phyloP scores from a whole-genome alignment of 2,888 invertebrate species.

The Portevinia maculata region DNA sequence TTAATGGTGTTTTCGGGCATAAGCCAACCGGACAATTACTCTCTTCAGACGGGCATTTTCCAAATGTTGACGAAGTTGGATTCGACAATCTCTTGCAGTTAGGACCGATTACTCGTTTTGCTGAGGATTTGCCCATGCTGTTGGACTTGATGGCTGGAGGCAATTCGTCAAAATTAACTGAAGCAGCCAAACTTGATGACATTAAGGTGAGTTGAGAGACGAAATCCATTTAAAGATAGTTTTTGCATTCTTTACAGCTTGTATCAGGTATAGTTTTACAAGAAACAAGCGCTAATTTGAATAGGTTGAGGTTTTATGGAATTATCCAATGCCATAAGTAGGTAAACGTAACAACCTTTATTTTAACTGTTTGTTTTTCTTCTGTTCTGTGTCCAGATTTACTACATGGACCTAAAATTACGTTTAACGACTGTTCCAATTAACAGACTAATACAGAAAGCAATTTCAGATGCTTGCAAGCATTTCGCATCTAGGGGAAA shows the following conservation, averaged over 20 bases:
- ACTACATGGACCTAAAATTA: constrained; percentile 34
- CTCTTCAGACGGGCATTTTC: constrained; percentile 86
- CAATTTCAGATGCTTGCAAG: constrained; percentile 40
- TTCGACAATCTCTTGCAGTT: constrained; percentile 84
- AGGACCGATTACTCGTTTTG: constrained; percentile 91
- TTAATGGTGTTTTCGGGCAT: constrained; percentile 94
- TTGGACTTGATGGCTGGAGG: constrained; percentile 86
- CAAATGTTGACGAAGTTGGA: constrained; percentile 83
- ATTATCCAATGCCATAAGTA: too few relatives aligned
- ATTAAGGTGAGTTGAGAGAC: constrained; percentile 83
- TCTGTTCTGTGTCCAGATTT: constrained; percentile 29
- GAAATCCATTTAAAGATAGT: too few relatives aligned
- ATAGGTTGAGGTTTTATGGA: too few relatives aligned
- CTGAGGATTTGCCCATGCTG: constrained; percentile 89
- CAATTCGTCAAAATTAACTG: constrained; percentile 82
- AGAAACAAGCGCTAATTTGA: too few relatives aligned
- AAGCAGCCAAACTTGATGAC: constrained; percentile 84
- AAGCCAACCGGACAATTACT: constrained; percentile 90
- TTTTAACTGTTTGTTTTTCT: too few relatives aligned
- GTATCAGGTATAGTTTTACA: too few relatives aligned
- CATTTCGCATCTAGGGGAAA: constrained; percentile 62
- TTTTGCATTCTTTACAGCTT: too few relatives aligned
- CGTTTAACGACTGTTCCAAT: constrained; percentile 31
- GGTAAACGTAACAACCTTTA: too few relatives aligned
- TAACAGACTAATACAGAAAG: constrained; percentile 14